Base-by-base conservation (phyloP, 2,888 invertebrate species). In the Dugesia japonica region DNA sequence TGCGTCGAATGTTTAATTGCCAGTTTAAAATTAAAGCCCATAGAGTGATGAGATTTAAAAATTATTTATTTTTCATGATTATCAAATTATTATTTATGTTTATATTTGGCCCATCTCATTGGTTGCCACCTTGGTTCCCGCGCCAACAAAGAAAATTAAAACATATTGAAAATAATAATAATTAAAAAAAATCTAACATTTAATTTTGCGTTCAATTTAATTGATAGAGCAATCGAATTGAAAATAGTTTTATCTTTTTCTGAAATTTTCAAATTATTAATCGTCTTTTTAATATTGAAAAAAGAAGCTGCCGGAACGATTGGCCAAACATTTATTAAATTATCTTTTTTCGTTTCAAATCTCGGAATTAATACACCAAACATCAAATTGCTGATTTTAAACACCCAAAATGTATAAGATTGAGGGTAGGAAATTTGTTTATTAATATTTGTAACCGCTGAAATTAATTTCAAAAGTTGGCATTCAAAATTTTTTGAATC, bases 321-420 rank as follows among this genome's bases (percentile, higher is more conserved):
- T 23, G 56, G 56, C 56, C 56, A 56, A 56, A 56, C 56, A 56
- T 56, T 56, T 1, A 56, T 56, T 23, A 56, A 56, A 56, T n/a
- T 9, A 56, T 56, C 23, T n/a, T 56, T 56, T n/a, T 4, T 23
- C 7, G 20, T 56, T 4, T 56, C 56, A 56, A 13, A 56, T 23
- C 56, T 4, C 4, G 56, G 56, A 56, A 56, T 56, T 4, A 56
- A n/a, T 9, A 56, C 56, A 13, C 56, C 56, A 23, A 56, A 56
- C 56, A 56, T 56, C 56, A 56, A n/a, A 56, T 23, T 56, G n/a
- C 17, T 56, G 4, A 56, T 56, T 56, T 56, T 56, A 23, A 56
- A 56, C n/a, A 56, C n/a, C 56, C 56, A 56, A 56, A 56, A 56
- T 23, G 56, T 13, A 23, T 56, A 56, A n/a, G 56, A 9, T 13